Evolutionary conservation across 2,888 invertebrate species (phyloP), one percentile per base, ranked within the genome.

Genomic region (Polymixis lichenea): DNA sequence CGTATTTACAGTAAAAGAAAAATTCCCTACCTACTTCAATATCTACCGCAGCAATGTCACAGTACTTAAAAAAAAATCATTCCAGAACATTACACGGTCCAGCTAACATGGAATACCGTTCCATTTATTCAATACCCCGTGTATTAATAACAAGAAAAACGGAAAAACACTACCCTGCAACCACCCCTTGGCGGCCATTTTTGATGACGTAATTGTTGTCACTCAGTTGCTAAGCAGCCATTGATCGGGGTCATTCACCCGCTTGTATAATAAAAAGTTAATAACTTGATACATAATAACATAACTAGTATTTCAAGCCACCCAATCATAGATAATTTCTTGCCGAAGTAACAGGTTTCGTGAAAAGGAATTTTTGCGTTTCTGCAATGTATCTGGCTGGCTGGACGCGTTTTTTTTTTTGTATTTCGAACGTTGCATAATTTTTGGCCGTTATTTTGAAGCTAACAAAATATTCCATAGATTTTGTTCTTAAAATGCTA

Each of bases 151-250:
- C 51, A 64, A n/a, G 65, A 69, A 64, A 71, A 53, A 38, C 15
- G 65, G 55, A 72, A 65, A 78, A 73, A 51, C 53, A 67, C 66
- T 55, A 53, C 67, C 84, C 53, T 53, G 2, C 38, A 58, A 60
- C 82, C 69, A 81, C 82, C 77, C 83, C 67, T 4, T 15, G 13
- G 68, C 62, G 1, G 82, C 80, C 84, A 82, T 87, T 19, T 82
- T 78, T 13, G 75, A 49, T 86, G 84, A 86, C 76, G 85, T 84
- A 82, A 84, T 78, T 89, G 90, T 90, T 90, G 90, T 75, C 82
- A 77, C 58, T 72, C 51, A 9, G 90, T 90, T 87, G 87, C 90
- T 75, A 72, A 72, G 90, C 88, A 87, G 77, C 90, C 80, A 87
- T 87, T 88, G 87, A 87, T 87, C 77, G 82, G 53, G 88, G 79